phyloP scores from a whole-genome alignment of 2,888 invertebrate species.

The Rhopalosiphum nymphaeae region DNA sequence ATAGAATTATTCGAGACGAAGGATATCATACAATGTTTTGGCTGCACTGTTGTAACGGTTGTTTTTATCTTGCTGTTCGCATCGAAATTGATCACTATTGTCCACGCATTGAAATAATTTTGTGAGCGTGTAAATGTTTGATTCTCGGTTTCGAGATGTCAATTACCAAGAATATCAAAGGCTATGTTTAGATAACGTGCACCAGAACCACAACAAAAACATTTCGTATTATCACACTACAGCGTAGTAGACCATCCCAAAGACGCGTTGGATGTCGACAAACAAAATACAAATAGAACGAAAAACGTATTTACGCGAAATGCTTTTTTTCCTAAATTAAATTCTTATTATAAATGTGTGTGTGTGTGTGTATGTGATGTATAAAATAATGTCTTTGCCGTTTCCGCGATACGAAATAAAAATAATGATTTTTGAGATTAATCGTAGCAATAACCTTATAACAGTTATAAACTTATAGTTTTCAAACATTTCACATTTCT shows the following conservation, averaged over 20 bases:
- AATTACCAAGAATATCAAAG: conserved; percentile 39
- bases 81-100: background rate
- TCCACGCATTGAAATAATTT: background rate
- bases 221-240: conserved; percentile 3
- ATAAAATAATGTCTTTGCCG: background rate
- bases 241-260: background rate
- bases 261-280: background rate
- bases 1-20: background rate
- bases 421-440: background rate
- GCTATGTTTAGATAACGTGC: background rate
- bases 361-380: background rate
- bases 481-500: background rate
- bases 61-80: background rate
- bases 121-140: background rate
- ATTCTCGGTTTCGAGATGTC: background rate
- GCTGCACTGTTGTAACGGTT: background rate
- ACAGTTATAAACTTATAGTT: too few relatives aligned
- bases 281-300: background rate
- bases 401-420: background rate
- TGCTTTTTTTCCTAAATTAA: conserved; percentile 19
- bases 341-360: background rate
- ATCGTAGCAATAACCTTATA: background rate
- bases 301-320: background rate
- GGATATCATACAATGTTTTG: background rate
- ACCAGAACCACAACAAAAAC: background rate